phyloP scores from a whole-genome alignment of 2,888 invertebrate genomes.

The Caenorhabditis uteleia region DNA sequence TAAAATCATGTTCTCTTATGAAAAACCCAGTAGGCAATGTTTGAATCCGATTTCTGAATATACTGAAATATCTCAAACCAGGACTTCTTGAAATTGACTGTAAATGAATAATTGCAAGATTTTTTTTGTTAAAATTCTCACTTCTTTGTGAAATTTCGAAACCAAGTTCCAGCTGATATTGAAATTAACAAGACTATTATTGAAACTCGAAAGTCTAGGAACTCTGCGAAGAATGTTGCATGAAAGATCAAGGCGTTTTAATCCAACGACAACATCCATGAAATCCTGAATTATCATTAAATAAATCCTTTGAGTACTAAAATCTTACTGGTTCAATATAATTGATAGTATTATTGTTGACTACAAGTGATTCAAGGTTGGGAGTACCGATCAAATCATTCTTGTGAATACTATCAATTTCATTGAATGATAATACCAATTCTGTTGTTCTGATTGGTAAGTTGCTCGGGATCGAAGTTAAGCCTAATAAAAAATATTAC shows the following conservation, averaged over 20 bases:
- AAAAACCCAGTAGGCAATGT: constrained; percentile 41
- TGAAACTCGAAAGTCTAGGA: constrained; percentile 41
- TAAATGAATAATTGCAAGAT: neutral
- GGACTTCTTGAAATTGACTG: constrained; percentile 19
- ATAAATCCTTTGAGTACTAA: neutral
- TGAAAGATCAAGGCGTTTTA: constrained; percentile 51
- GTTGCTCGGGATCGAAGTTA: constrained; percentile 11
- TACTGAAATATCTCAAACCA: neutral
- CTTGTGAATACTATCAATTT: constrained; percentile 10
- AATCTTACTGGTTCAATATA: constrained; percentile 24
- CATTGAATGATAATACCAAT: constrained; percentile 17
- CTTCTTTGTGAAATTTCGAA: constrained; percentile 23
- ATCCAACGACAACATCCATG: constrained; percentile 50
- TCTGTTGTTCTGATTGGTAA: constrained; percentile 23
- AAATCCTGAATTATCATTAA: constrained; percentile 39
- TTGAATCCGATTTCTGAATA: constrained; percentile 47
- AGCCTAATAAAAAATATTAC: constrained; percentile 10
- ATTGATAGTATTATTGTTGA: constrained; percentile 20
- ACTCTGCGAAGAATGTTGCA: constrained; percentile 49
- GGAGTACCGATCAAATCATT: constrained; percentile 12
- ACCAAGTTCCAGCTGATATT: constrained; percentile 22
- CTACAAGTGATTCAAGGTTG: constrained; percentile 25
- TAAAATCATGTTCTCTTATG: constrained; percentile 14
- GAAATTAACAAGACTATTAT: constrained; percentile 16
- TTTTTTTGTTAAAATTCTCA: neutral